Percentiles rank a stretch among this genome's conserved stretches.
Evolutionary conservation across 1,140 invertebrate genomes (phyloP).

Genomic region (Bombus pyrosoma): DNA sequence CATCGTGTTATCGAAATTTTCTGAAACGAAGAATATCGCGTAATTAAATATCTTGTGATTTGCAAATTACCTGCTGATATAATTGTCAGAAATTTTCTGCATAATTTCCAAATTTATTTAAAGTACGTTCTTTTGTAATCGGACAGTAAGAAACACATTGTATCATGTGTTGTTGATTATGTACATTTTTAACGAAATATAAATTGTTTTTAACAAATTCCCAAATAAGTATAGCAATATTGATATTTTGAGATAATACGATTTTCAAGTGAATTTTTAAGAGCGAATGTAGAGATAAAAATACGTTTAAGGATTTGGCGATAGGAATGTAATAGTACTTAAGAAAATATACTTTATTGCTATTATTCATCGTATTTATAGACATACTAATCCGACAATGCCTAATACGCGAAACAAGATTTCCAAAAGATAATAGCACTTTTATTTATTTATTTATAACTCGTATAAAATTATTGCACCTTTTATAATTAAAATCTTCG

Average conservation of each 20-base stretch:
- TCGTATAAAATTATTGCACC: background rate
- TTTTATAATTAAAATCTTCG: background rate
- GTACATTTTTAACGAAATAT: background rate
- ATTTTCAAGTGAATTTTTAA: background rate
- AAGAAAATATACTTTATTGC: too few species aligned
- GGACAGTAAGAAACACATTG: background rate
- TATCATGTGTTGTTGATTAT: background rate
- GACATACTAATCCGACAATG: too few species aligned
- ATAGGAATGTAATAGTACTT: too few species aligned
- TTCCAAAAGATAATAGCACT: background rate
- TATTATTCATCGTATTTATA: too few species aligned
- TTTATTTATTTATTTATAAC: background rate
- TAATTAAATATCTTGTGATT: background rate
- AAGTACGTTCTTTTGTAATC: background rate
- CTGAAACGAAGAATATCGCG: background rate
- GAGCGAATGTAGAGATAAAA: background rate
- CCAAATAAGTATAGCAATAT: too few species aligned
- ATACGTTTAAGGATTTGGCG: background rate
- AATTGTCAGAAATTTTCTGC: background rate
- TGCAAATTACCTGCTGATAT: background rate
- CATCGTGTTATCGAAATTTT: background rate
- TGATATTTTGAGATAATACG: background rate
- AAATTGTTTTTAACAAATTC: background rate
- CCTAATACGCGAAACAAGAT: background rate
- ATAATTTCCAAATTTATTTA: background rate